Percentiles rank a stretch among this genome's conserved stretches.
Conservation (phyloP, 2,113 vertebrate species). For the Calidris pugnax region DNA sequence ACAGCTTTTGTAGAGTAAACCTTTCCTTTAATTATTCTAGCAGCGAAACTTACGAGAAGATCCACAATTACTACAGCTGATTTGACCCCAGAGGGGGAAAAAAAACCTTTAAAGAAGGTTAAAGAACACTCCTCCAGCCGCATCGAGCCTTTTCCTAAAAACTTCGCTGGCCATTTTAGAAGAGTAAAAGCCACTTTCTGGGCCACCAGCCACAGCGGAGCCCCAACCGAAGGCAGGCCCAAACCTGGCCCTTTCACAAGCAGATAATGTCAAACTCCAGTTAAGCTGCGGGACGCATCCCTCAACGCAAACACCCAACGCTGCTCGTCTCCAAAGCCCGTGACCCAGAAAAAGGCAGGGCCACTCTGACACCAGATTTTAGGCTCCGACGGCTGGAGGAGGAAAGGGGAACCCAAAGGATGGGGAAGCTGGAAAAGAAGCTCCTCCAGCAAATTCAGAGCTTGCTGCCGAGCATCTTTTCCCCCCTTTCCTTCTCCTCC, state of each 20-base stretch:
- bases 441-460: neutral
- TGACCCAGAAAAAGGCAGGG: neutral
- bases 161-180: neutral
- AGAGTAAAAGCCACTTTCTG: neutral
- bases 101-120: neutral
- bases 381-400: neutral
- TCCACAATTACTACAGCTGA: neutral
- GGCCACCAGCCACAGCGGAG: neutral
- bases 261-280: fast-evolving
- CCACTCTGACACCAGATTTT: neutral
- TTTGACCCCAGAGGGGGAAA: neutral
- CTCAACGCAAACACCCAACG: neutral
- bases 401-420: neutral
- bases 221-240: neutral
- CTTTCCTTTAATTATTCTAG: neutral
- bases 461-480: neutral
- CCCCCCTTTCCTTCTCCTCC: neutral
- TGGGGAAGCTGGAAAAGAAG: neutral
- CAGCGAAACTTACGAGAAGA: neutral
- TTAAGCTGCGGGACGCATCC: fast-evolving
- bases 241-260: neutral
- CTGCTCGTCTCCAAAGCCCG: neutral
- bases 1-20: neutral
- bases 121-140: neutral
- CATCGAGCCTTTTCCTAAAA: neutral